A percentile compares a stretch with the other conserved stretches of the same genome.
Conservation (phyloP, 1,140 invertebrate genomes). For the Melanaphis sacchari region DNA sequence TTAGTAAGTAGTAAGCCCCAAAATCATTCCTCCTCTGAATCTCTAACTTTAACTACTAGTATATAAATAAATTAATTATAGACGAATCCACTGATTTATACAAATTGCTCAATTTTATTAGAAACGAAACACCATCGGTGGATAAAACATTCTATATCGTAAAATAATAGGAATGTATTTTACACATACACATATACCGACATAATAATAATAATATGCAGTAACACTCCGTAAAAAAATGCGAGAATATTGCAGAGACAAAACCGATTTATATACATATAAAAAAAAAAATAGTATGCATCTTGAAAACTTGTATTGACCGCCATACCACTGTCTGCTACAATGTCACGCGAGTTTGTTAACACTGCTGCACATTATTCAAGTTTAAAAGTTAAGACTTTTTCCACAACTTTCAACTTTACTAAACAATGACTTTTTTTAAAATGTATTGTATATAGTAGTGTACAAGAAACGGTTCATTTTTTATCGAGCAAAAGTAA, state of each 20-base stretch:
- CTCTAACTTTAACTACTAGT: background rate
- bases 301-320: background rate
- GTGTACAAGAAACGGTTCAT: background rate
- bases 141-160: background rate
- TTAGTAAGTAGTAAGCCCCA: background rate
- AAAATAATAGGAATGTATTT: background rate
- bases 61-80: no score
- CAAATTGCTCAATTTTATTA: no score
- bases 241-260: background rate
- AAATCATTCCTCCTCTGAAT: no score
- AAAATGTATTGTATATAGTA: background rate
- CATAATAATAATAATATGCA: background rate
- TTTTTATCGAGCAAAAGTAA: background rate
- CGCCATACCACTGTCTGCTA: background rate
- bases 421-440: background rate
- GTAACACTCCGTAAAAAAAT: background rate
- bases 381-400: background rate
- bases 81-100: no score
- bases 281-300: background rate
- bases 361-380: background rate
- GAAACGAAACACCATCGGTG: background rate
- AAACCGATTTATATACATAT: background rate
- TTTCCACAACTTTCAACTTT: background rate
- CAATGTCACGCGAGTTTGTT: background rate
- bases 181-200: background rate